phyloP scores from a whole-genome alignment of 2,113 vertebrate species.

The Hippocampus zosterae region DNA sequence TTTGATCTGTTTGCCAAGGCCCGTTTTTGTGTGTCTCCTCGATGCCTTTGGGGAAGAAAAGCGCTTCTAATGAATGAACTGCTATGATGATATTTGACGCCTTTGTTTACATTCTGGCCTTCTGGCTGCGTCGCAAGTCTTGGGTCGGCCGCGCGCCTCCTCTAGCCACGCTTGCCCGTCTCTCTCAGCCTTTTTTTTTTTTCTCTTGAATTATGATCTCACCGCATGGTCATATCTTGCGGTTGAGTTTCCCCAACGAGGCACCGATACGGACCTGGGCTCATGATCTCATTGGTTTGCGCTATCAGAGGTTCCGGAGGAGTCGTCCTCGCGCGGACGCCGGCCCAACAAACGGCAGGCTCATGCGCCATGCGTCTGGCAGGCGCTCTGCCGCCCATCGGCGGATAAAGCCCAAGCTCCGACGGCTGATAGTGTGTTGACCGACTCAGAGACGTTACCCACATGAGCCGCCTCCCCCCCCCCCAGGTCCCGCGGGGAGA shows the following conservation, averaged over 20 bases:
- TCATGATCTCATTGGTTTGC: conserved; percentile 17
- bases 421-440: conserved; percentile 78
- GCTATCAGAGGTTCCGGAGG: conserved; percentile 52
- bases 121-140: not conserved
- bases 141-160: not conserved
- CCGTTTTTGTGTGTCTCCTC: too few species aligned
- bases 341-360: conserved; percentile 22
- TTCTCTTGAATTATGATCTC: conserved; percentile 47
- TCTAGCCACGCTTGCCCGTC: not conserved
- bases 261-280: conserved; percentile 28
- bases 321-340: conserved; percentile 46
- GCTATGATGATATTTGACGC: too few species aligned
- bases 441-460: conserved; percentile 62
- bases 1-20: too few species aligned
- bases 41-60: too few species aligned
- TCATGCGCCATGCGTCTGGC: conserved; percentile 55
- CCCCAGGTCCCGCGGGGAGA: conserved; percentile 34
- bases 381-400: conserved; percentile 31
- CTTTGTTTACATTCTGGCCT: too few species aligned
- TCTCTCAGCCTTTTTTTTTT: not conserved
- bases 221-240: conserved; percentile 39
- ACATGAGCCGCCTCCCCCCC: conserved; percentile 32
- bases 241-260: conserved; percentile 37
- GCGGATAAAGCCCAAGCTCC: conserved; percentile 60
- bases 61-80: too few species aligned